A percentile compares a stretch with the other conserved stretches of the same genome.
phyloP scores from a whole-genome alignment of 1,140 invertebrate genomes.

The Muscidifurax raptorellus region DNA sequence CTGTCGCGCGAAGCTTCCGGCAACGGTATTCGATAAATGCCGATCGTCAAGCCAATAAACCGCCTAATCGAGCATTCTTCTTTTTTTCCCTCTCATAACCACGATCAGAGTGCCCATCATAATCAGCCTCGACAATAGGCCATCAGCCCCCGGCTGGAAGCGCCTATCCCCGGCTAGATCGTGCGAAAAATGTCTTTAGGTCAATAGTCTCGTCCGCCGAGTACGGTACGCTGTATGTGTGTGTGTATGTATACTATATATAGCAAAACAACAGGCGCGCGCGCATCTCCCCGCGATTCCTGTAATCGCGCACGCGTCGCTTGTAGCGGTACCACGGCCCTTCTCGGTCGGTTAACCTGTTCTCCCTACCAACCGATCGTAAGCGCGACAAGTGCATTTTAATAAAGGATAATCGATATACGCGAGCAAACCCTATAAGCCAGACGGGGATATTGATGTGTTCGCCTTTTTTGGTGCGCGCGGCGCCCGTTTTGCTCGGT shows the following conservation, averaged over 20 bases:
- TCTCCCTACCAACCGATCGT: neutral
- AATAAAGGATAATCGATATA: conserved; percentile 28
- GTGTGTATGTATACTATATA: neutral
- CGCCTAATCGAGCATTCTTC: neutral
- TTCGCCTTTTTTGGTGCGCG: neutral
- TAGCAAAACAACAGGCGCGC: neutral
- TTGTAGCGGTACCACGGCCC: neutral
- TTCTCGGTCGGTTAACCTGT: neutral
- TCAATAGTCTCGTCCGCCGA: conserved; percentile 44
- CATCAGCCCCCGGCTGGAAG: neutral
- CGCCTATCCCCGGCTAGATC: neutral
- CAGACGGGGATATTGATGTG: neutral
- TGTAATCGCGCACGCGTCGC: neutral
- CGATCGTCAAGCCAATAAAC: neutral
- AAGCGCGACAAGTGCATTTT: conserved; percentile 23
- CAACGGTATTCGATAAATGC: neutral
- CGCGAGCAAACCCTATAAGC: neutral
- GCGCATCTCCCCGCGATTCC: neutral
- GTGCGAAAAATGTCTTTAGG: conserved; percentile 43
- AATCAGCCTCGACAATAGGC: neutral
- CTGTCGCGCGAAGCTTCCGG: neutral
- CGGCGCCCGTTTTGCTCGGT: neutral
- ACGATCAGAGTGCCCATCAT: neutral
- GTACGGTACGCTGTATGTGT: neutral
- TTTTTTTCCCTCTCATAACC: neutral